Conservation (phyloP, 2,797 vertebrate genomes). For the Eulemur coronatus region DNA sequence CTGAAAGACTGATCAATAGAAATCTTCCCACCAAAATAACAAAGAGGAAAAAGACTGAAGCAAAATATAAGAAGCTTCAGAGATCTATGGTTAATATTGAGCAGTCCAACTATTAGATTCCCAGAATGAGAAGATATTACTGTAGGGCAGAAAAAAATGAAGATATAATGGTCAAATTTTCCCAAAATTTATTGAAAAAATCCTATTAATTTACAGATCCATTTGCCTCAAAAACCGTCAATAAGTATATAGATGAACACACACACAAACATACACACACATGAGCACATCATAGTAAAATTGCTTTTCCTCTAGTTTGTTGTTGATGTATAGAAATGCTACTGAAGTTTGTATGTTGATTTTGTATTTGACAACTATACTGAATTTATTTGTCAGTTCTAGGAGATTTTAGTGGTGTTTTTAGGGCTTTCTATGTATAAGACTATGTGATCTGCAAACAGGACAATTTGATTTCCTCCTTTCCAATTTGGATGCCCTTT, state of each 20-base stretch:
- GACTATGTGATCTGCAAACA: background rate
- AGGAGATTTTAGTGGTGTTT: background rate
- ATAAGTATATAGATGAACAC: background rate
- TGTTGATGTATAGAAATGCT: background rate
- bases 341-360: background rate
- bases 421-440: background rate
- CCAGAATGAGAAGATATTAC: background rate
- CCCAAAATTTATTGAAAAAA: background rate
- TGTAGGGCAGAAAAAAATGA: background rate
- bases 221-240: background rate
- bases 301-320: background rate
- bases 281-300: background rate
- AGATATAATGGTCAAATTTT: background rate
- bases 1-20: background rate
- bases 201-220: background rate
- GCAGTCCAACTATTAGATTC: fast-evolving
- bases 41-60: background rate
- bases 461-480: background rate
- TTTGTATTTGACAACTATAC: background rate
- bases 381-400: background rate
- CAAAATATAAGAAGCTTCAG: background rate
- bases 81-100: background rate
- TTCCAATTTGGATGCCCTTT: background rate
- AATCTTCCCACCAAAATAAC: background rate
- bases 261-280: background rate